A percentile compares a stretch with the other conserved stretches of the same genome.
Evolutionary conservation across 92 coral and sea anemone genomes (phyloP).

Genomic region (Pocillopora meandrina): DNA sequence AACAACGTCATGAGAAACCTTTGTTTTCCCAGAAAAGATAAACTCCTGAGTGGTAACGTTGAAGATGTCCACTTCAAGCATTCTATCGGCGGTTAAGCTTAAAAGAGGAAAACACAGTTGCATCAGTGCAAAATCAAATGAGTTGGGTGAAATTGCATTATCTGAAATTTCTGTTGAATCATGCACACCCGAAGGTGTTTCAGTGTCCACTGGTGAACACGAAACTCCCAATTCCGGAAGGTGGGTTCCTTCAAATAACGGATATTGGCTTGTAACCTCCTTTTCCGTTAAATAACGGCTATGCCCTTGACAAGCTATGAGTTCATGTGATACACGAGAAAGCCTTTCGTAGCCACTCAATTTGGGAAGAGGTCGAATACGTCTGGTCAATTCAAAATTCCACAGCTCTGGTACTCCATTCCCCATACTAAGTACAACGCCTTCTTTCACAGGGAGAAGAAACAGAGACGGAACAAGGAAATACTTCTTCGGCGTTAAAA

Average conservation of each 20-base stretch:
- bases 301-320: background rate
- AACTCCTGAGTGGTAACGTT: background rate
- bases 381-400: conserved; percentile 1
- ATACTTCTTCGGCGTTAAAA: background rate
- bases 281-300: no score
- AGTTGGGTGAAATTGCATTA: no score
- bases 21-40: background rate
- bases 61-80: background rate
- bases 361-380: background rate
- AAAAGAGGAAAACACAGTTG: no score
- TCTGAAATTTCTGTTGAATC: no score
- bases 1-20: no score
- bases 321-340: background rate
- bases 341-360: background rate
- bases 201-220: background rate
- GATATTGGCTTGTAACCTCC: no score
- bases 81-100: background rate
- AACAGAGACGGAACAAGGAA: background rate
- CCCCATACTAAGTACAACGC: background rate
- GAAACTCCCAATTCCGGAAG: background rate
- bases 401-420: conserved; percentile 4
- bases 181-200: no score
- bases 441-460: background rate
- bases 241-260: background rate
- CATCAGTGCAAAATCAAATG: no score